Evolutionary conservation across 2,113 vertebrate genomes (phyloP).

Genomic region (Petaurus breviceps): DNA sequence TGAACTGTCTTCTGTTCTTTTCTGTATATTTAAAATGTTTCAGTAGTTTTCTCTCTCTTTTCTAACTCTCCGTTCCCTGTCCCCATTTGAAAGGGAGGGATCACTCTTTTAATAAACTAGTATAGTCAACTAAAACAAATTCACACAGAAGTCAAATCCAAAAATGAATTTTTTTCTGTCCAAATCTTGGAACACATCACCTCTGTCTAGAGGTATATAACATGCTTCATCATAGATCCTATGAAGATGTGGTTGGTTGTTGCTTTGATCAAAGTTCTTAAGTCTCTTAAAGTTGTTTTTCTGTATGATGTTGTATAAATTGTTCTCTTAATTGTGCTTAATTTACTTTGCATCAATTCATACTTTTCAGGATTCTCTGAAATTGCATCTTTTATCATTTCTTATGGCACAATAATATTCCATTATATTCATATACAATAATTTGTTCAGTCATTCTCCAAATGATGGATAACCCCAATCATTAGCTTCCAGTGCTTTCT

Average conservation of each 20-base stretch:
- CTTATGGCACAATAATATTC: not conserved
- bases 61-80: not conserved
- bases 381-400: not conserved
- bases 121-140: not conserved
- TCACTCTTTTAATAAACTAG: not conserved
- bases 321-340: not conserved
- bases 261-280: not conserved
- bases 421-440: not conserved
- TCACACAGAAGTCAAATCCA: not conserved
- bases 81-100: not conserved
- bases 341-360: not conserved
- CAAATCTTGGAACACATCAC: not conserved
- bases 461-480: not conserved
- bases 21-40: not conserved
- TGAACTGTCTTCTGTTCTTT: not conserved
- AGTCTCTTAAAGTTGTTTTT: not conserved
- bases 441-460: not conserved
- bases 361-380: not conserved
- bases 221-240: not conserved
- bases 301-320: not conserved
- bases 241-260: not conserved
- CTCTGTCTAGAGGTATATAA: not conserved
- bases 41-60: not conserved
- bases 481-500: not conserved
- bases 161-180: not conserved